These are phyloP conservation scores for Crypturellus undulatus DNA, from an alignment of 2,113 vertebrate species.

Conservation along the genomic window DNA sequence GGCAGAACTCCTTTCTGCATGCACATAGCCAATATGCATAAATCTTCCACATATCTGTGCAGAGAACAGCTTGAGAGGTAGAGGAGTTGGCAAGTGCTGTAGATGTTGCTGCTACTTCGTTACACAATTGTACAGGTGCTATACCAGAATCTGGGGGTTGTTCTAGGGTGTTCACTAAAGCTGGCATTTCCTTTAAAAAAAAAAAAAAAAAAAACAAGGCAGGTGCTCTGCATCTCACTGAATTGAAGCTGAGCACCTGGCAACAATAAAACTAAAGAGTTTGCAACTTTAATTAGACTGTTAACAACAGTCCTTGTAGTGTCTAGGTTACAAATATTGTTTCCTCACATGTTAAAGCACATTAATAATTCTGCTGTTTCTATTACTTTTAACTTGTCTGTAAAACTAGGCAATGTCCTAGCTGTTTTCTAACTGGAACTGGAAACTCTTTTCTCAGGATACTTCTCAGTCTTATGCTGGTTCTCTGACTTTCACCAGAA, in stretches of 20 bases:
- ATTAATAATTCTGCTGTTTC: background rate
- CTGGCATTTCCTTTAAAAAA: background rate
- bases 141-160: background rate
- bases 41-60: accelerated
- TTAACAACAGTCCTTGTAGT: background rate
- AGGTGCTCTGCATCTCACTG: background rate
- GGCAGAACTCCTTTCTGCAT: background rate
- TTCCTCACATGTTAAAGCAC: background rate
- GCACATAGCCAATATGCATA: accelerated
- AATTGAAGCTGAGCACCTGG: background rate
- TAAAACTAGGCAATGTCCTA: background rate
- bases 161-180: background rate
- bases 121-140: background rate
- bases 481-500: background rate
- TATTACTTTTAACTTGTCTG: background rate
- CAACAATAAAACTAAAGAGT: background rate
- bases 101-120: background rate
- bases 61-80: background rate
- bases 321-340: background rate
- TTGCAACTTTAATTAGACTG: background rate
- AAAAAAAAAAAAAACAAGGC: background rate
- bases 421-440: background rate
- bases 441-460: background rate
- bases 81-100: background rate
- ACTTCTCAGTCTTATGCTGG: background rate